Percentiles rank a stretch among this genome's conserved stretches.
Conservation (phyloP, 1,140 invertebrate genomes). For the Scaptodrosophila lebanonensis region DNA sequence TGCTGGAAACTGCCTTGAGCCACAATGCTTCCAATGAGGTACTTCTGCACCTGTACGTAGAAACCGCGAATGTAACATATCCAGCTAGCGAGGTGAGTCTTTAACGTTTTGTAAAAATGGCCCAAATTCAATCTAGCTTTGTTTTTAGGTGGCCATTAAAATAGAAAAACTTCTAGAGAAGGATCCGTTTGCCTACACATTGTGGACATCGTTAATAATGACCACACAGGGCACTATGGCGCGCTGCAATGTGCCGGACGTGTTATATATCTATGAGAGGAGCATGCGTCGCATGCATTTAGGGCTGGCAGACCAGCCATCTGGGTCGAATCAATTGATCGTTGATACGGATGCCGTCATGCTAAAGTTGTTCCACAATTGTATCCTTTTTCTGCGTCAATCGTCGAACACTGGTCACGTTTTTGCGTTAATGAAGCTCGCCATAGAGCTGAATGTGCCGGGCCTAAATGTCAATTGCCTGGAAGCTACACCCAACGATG, state of each 20-base stretch:
- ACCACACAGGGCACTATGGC: constrained; percentile 80
- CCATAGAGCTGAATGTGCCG: constrained; percentile 80
- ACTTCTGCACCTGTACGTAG: constrained; percentile 78
- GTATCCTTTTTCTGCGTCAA: constrained; percentile 82
- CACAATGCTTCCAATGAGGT: constrained; percentile 80
- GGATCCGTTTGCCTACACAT: constrained; percentile 79
- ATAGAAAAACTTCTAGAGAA: constrained; percentile 77
- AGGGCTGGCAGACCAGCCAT: constrained; percentile 31
- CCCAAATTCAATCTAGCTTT: constrained; percentile 78
- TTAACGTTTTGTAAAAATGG: too few relatives aligned
- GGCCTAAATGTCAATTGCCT: constrained; percentile 75
- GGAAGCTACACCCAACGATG: constrained; percentile 76
- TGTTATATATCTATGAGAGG: constrained; percentile 79
- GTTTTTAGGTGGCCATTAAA: constrained; percentile 77
- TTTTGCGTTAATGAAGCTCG: constrained; percentile 81
- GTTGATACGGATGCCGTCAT: constrained; percentile 76
- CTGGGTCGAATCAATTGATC: not conserved
- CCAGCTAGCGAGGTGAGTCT: constrained; percentile 54
- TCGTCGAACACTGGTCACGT: constrained; percentile 82
- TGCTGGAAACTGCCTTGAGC: constrained; percentile 29
- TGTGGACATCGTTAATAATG: constrained; percentile 81
- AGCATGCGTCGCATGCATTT: constrained; percentile 80
- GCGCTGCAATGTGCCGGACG: constrained; percentile 80
- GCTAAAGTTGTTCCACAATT: constrained; percentile 80
- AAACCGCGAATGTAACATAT: constrained; percentile 37